phyloP scores from a whole-genome alignment of 2,888 invertebrate species.

The Stenolophus ochropezus region DNA sequence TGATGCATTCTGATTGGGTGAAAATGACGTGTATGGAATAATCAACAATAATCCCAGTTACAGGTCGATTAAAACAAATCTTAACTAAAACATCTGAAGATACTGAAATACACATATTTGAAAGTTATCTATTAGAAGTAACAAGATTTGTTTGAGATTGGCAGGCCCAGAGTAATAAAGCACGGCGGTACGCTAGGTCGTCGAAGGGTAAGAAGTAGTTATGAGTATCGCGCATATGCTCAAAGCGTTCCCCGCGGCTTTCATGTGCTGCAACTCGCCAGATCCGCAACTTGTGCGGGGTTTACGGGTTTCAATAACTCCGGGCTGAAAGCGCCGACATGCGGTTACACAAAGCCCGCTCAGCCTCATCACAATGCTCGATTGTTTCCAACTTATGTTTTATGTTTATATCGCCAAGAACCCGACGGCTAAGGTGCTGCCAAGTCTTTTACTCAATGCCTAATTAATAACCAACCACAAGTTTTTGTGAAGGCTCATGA shows the following conservation, averaged over 20 bases:
- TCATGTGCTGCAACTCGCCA: neutral
- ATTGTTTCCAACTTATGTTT: slow-evolving; percentile 3
- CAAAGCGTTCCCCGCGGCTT: neutral
- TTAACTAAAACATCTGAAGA: no score
- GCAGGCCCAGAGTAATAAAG: no score
- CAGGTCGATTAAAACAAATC: no score
- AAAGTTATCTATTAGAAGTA: no score
- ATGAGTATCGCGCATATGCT: neutral
- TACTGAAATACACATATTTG: no score
- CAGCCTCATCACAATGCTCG: neutral
- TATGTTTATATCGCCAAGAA: neutral
- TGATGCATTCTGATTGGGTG: no score
- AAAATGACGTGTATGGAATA: no score
- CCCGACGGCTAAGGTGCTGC: neutral
- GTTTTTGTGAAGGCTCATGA: no score
- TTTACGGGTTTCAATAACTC: neutral
- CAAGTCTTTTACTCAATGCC: neutral
- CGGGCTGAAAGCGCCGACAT: neutral
- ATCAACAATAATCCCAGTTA: no score
- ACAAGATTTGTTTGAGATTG: no score
- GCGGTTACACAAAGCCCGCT: neutral
- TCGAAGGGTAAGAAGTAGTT: neutral
- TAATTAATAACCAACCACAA: neutral
- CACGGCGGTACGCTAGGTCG: neutral
- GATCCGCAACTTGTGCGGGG: neutral